phyloP scores from a whole-genome alignment of 2,113 vertebrate genomes.

The Hydrolagus affinis region DNA sequence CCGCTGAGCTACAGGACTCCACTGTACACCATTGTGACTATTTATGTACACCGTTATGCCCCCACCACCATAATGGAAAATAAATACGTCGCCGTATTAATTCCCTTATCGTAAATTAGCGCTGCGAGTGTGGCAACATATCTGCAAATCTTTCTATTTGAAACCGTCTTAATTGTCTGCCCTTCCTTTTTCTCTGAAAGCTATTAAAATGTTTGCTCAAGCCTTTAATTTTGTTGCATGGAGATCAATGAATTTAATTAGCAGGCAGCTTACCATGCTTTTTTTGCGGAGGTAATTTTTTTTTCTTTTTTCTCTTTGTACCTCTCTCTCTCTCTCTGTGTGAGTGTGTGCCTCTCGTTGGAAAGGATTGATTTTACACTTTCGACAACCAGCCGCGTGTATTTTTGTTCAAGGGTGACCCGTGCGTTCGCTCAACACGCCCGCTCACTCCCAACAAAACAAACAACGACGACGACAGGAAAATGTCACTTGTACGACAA shows the following conservation, averaged over 20 bases:
- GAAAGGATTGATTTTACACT: neutral
- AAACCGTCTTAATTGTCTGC: neutral
- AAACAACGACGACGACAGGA: too few relatives aligned
- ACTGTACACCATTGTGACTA: too few relatives aligned
- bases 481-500: too few relatives aligned
- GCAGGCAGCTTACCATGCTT: neutral
- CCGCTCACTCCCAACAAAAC: neutral
- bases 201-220: neutral
- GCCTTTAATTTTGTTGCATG: neutral
- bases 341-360: too few relatives aligned
- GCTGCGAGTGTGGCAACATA: neutral
- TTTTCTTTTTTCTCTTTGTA: too few relatives aligned
- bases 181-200: neutral
- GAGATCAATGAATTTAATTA: constrained; percentile 20
- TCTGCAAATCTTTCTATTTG: constrained; percentile 13
- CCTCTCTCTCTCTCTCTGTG: too few relatives aligned
- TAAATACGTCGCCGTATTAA: neutral
- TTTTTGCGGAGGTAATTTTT: neutral
- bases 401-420: neutral
- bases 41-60: too few relatives aligned
- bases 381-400: neutral
- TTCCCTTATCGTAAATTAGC: constrained; percentile 8
- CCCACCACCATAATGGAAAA: too few relatives aligned
- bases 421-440: neutral
- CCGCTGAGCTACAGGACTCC: too few relatives aligned